Percentiles rank a stretch among this genome's conserved stretches.
Conservation (phyloP, 2,797 vertebrate genomes). For the Okamejei kenojei region DNA sequence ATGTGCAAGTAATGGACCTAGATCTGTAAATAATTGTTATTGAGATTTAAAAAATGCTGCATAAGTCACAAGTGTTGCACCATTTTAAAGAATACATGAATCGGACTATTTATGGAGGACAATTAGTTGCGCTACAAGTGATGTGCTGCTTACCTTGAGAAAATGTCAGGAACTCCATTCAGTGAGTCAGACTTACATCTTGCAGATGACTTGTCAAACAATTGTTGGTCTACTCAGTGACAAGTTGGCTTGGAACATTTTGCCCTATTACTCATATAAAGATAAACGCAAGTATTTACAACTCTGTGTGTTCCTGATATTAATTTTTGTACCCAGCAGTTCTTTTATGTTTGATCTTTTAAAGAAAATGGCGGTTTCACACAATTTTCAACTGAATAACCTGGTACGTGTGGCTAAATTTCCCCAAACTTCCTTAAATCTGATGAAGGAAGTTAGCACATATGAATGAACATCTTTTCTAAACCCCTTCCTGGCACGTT, state of each 20-base stretch:
- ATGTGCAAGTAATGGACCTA: background rate
- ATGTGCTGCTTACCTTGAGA: background rate
- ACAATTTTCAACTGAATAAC: background rate
- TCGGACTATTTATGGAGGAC: background rate
- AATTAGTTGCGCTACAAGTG: background rate
- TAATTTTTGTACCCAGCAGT: background rate
- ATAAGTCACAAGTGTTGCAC: background rate
- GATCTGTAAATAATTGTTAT: background rate
- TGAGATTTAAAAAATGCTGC: background rate
- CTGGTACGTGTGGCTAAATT: background rate
- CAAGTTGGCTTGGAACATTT: slow-evolving; percentile 7
- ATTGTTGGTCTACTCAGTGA: background rate
- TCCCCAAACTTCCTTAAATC: background rate
- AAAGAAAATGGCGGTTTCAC: background rate
- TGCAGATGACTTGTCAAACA: background rate
- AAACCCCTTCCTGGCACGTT: background rate
- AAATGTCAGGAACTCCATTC: background rate
- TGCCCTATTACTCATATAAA: background rate
- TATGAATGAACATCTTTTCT: background rate
- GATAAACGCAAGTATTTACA: background rate
- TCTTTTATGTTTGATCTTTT: background rate
- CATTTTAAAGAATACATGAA: background rate
- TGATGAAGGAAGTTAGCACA: background rate
- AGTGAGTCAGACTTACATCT: background rate
- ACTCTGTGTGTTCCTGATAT: background rate